Conservation (phyloP, 2,113 vertebrate species). For the Tupaia tana region DNA sequence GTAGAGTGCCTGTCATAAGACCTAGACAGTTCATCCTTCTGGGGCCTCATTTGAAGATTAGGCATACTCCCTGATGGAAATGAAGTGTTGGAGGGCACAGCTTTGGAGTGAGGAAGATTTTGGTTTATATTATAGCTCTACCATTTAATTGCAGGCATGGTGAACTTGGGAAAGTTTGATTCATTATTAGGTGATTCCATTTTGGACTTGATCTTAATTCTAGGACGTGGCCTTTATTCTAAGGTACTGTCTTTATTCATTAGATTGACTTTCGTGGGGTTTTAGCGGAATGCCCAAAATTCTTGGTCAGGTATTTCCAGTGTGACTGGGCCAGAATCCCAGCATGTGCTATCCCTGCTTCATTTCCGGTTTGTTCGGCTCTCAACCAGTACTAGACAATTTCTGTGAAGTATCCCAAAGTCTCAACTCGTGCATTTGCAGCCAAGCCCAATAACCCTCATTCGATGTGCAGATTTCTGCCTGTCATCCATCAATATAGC, state of each 20-base stretch:
- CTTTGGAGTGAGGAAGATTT: neutral
- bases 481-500: neutral
- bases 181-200: neutral
- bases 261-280: neutral
- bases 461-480: neutral
- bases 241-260: neutral
- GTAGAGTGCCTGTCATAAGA: neutral
- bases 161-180: neutral
- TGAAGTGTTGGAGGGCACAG: neutral
- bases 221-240: neutral
- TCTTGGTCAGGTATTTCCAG: neutral
- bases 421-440: neutral
- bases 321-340: neutral
- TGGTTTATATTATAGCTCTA: neutral
- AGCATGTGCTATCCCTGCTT: neutral
- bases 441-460: neutral
- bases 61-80: neutral
- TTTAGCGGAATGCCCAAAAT: neutral
- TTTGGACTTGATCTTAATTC: neutral
- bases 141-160: neutral
- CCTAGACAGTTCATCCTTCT: neutral
- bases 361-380: neutral
- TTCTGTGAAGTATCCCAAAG: neutral
- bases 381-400: neutral
- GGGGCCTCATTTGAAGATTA: neutral